These are phyloP conservation scores for Scarus forsteni DNA, from an alignment of 2,797 vertebrate genomes.

Conservation along the genomic window DNA sequence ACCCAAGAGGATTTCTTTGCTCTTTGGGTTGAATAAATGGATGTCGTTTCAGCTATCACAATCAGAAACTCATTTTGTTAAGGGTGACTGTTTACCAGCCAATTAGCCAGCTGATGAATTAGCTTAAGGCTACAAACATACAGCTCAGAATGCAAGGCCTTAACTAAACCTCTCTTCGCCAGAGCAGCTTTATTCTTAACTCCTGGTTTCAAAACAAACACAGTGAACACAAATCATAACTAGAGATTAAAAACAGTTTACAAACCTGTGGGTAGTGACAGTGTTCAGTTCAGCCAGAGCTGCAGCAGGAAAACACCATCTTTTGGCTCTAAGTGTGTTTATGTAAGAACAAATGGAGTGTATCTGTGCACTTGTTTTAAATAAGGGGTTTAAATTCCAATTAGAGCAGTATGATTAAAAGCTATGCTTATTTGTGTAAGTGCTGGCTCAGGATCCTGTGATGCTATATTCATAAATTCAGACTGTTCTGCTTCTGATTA, in stretches of 20 bases:
- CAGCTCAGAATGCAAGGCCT: not conserved
- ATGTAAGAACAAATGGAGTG: conserved; percentile 4
- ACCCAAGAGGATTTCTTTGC: no score
- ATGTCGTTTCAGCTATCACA: no score
- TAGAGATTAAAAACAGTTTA: not conserved
- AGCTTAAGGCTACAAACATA: not conserved
- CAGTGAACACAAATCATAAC: not conserved
- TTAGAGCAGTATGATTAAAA: conserved; percentile 46
- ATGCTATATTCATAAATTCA: conserved; percentile 56
- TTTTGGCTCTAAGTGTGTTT: not conserved
- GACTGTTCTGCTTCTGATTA: conserved; percentile 61
- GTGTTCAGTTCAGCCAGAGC: not conserved
- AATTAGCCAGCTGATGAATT: not conserved
- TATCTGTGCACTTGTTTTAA: conserved; percentile 9
- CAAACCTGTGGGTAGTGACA: not conserved
- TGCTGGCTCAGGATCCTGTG: conserved; percentile 35
- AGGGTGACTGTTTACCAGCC: no score
- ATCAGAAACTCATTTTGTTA: no score
- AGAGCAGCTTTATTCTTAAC: no score
- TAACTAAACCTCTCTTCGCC: no score
- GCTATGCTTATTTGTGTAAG: conserved; percentile 39
- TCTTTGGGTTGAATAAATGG: no score
- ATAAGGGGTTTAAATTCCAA: conserved; percentile 19
- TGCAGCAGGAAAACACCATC: not conserved
- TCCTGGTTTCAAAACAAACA: not conserved